These are phyloP conservation scores for Podiceps cristatus DNA, from an alignment of 2,113 vertebrate species.

Conservation along the genomic window DNA sequence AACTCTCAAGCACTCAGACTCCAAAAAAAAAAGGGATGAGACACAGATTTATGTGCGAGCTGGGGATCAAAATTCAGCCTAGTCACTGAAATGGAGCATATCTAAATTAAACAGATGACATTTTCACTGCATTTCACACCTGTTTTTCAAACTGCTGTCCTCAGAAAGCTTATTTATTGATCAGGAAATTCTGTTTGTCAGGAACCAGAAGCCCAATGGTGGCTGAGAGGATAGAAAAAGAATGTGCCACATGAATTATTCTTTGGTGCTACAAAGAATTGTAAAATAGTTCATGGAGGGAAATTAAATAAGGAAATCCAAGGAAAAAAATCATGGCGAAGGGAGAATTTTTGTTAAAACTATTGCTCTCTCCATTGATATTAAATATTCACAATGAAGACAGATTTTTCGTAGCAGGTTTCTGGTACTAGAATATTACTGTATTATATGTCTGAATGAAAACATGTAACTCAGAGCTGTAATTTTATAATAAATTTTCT, in stretches of 20 bases:
- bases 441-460: neutral
- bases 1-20: neutral
- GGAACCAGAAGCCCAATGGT: neutral
- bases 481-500: neutral
- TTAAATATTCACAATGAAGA: conserved; percentile 11
- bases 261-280: neutral
- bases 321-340: neutral
- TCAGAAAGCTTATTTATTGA: neutral
- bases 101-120: neutral
- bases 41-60: neutral
- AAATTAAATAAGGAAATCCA: conserved; percentile 7
- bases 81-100: neutral
- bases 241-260: neutral
- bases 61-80: neutral
- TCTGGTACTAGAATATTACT: neutral
- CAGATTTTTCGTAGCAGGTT: neutral
- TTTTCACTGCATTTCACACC: conserved; percentile 3
- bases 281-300: neutral
- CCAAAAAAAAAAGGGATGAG: neutral
- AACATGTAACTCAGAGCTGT: neutral
- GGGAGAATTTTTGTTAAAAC: neutral
- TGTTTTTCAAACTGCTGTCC: neutral
- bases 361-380: neutral
- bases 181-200: neutral
- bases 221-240: neutral